phyloP scores from a whole-genome alignment of 2,113 vertebrate species.

The Aepyceros melampus region DNA sequence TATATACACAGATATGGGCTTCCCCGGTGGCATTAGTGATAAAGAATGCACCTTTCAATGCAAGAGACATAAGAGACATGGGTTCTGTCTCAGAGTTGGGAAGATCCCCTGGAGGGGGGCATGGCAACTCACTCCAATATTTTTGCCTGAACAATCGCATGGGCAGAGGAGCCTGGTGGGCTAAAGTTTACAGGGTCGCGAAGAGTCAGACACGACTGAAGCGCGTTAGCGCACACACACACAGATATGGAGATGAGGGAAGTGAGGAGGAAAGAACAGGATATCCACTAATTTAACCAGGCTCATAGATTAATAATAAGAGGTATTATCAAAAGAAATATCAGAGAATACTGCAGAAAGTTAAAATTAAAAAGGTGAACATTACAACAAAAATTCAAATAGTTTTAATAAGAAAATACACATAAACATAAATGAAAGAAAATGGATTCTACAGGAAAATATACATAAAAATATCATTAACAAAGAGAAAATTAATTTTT shows the following conservation, averaged over 20 bases:
- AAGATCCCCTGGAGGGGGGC: neutral
- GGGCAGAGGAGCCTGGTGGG: neutral
- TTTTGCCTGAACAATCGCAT: neutral
- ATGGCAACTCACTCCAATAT: neutral
- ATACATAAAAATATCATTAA: neutral
- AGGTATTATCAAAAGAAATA: neutral
- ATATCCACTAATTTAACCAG: neutral
- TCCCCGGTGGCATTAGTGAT: neutral
- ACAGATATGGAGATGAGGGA: neutral
- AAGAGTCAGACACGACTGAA: neutral
- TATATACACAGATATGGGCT: neutral
- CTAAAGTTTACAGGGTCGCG: neutral
- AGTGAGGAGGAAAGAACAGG: neutral
- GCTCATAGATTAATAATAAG: neutral
- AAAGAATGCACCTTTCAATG: neutral
- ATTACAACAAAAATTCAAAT: neutral
- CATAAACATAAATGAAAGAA: neutral
- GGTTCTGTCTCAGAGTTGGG: neutral
- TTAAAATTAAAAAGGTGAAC: neutral
- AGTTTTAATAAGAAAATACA: neutral
- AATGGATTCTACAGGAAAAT: neutral
- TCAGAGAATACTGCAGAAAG: neutral
- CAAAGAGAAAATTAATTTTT: neutral
- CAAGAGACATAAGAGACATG: neutral
- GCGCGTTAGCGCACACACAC: fast-evolving